These are phyloP conservation scores for Regulus satrapa DNA, from an alignment of 2,113 vertebrate species.

Conservation along the genomic window DNA sequence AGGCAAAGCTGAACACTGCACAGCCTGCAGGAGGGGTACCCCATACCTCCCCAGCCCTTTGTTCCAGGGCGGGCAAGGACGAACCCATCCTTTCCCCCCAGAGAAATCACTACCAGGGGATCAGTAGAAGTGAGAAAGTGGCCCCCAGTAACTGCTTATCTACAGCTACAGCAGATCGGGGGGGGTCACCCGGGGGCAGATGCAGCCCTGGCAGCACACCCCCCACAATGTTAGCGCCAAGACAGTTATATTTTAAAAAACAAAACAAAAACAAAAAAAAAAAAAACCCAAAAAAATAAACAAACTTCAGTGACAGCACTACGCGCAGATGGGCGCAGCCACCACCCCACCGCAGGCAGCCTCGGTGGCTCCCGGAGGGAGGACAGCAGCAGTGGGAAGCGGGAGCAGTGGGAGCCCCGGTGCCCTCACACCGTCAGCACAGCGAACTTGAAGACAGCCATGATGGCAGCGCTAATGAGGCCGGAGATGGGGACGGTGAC, in stretches of 20 bases:
- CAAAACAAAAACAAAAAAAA: background rate
- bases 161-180: slow-evolving; percentile 12
- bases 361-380: background rate
- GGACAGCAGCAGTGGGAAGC: slow-evolving; percentile 60
- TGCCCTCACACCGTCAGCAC: slow-evolving; percentile 50
- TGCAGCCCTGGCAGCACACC: background rate
- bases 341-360: background rate
- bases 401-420: background rate
- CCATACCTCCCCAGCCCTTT: background rate
- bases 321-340: background rate
- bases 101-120: background rate
- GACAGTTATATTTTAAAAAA: background rate
- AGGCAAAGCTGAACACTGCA: slow-evolving; percentile 44
- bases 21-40: background rate
- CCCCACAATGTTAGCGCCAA: background rate
- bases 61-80: background rate
- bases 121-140: background rate
- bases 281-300: background rate
- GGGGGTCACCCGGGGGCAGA: fast-evolving
- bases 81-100: background rate
- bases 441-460: slow-evolving; percentile 84
- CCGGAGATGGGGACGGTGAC: slow-evolving; percentile 94
- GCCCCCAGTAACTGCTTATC: slow-evolving; percentile 37
- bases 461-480: slow-evolving; percentile 90
- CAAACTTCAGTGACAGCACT: slow-evolving; percentile 59